Percentiles rank a stretch among this genome's conserved stretches.
These are phyloP conservation scores for Salvelinus alpinus DNA, from an alignment of 2,113 vertebrate genomes.

Conservation along the genomic window DNA sequence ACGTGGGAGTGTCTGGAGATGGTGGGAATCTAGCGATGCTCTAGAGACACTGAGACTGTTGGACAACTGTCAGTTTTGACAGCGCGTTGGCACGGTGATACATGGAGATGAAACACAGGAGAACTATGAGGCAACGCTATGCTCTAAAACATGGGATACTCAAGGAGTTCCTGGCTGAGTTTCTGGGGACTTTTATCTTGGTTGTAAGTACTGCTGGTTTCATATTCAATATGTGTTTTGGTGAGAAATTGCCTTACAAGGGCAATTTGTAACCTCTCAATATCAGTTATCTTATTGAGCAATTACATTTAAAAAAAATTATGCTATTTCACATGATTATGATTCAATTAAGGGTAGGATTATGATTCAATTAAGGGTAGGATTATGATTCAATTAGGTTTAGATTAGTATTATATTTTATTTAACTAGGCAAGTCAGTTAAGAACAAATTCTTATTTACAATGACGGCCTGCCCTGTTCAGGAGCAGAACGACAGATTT, in stretches of 20 bases:
- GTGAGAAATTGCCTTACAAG: too few species aligned
- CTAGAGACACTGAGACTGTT: constrained; percentile 30
- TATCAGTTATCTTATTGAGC: too few species aligned
- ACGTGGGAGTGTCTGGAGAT: constrained; percentile 18
- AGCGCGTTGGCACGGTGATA: constrained; percentile 30
- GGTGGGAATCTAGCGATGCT: constrained; percentile 43
- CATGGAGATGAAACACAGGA: constrained; percentile 61
- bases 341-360: too few species aligned
- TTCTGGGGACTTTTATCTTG: constrained; percentile 90
- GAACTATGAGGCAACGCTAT: constrained; percentile 81
- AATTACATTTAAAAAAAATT: constrained; percentile 7
- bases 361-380: too few species aligned
- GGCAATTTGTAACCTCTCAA: too few species aligned
- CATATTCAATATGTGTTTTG: too few species aligned
- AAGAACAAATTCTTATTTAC: too few species aligned
- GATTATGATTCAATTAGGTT: too few species aligned
- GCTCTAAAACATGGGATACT: constrained; percentile 81
- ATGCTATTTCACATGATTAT: neutral
- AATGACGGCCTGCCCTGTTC: too few species aligned
- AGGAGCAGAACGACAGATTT: too few species aligned
- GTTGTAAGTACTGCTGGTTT: constrained; percentile 81
- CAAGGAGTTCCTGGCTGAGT: constrained; percentile 90
- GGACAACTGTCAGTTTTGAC: constrained; percentile 33
- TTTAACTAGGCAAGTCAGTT: neutral
- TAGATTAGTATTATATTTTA: too few species aligned